Evolutionary conservation across 2,113 vertebrate genomes (phyloP), one percentile per base, ranked within the genome.

Genomic region (Glareola pratincola): DNA sequence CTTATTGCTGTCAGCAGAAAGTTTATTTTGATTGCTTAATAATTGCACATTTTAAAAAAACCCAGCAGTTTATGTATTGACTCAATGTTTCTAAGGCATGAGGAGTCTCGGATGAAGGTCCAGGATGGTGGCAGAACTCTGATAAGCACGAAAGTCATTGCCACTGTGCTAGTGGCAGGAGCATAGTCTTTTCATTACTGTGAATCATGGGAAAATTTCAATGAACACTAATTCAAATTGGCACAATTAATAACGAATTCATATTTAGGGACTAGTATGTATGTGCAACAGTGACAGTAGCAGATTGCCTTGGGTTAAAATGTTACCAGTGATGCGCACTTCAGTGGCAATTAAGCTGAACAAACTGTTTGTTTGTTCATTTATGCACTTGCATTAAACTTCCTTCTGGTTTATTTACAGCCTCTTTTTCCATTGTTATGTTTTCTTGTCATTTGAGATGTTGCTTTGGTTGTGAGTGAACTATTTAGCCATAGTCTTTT

Each of bases 311-410:
- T 78, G 18, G 10, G 29, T 45, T 71, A 23, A 84, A 27, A 14
- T 16, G 37, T 29, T 64, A 50, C 23, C 37, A 60, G 9, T 12
- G 64, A 12, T 34, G 17, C 2, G 1, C 32, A 36, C 14, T 57
- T 75, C 3, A 48, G 4, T 41, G 51, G 36, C 45, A 47, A 6
- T 41, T 48, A 74, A 74, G 24, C n/a, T 59, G 66, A 62, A 27
- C 20, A 45, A 47, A 75, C 36, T 11, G 3, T 59, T 90, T 36
- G 15, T 29, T 37, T 78, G n/a, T 47, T 22, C 23, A 26, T 51
- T 72, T 67, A 21, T 30, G 23, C 6, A 2, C 34, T 45, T 0
- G 0, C 2, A 4, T 37, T 68, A 54, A 77, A 27, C 23, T 76
- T 66, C 21, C 16, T 47, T 63, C 36, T 30, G 41, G 14, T 45